Evolutionary conservation across 2,888 invertebrate genomes (phyloP), one percentile per base, ranked within the genome.

Genomic region (Caenorhabditis japonica): DNA sequence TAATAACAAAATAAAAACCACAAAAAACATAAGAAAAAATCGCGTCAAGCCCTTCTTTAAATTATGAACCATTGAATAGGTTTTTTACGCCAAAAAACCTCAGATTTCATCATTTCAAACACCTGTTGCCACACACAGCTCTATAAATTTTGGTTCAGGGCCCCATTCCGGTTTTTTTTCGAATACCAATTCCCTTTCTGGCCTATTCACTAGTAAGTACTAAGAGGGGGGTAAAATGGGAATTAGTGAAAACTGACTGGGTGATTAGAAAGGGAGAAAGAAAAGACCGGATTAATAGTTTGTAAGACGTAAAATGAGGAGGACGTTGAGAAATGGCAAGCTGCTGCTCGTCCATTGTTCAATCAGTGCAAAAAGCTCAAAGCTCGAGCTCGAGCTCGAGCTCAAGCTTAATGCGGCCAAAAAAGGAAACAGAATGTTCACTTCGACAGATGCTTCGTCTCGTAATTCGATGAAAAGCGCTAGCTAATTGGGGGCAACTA

Each of bases 221-320:
- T 1, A 5, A 36, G 38, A 36, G 21, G 25, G 13, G 17, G 23
- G 27, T 4, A 30, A 17, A 13, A 15, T 19, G 33, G 53, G 41
- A 25, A 43, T 33, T 41, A 41, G 33, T 43, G n/a, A n/a, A n/a
- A n/a, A n/a, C n/a, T n/a, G n/a, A 55, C n/a, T 43, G 55, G 30
- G 44, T 33, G 39, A 38, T 33, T 43, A 43, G 55, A 55, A 27
- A 41, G 55, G 23, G 33, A 30, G 19, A 5, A 15, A n/a, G 33
- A 25, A 39, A 68, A 38, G 58, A 66, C 66, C 66, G 58, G 66
- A 66, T 56, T 56, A 59, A 52, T 58, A 51, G 39, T 27, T 36
- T 36, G 19, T 49, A 3, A 51, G 39, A 13, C n/a, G n/a, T n/a
- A n/a, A n/a, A n/a, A n/a, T n/a, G n/a, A n/a, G n/a, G 8, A 12